Conservation (phyloP, 2,888 invertebrate species). For the Geophilus truncorum region DNA sequence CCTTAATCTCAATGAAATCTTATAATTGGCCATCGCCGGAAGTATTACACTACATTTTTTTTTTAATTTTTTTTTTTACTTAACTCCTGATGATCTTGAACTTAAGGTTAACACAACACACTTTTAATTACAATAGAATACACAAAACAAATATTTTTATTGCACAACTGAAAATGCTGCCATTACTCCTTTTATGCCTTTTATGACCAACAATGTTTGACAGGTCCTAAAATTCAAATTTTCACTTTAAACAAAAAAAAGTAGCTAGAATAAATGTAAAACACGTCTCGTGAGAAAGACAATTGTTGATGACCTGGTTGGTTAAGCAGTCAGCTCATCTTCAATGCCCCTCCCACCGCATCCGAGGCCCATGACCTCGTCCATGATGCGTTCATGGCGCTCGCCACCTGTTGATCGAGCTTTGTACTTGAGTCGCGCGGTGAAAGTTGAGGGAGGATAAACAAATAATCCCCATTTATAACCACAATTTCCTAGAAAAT, state of each 20-base stretch:
- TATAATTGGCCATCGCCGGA: not conserved
- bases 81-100: not conserved
- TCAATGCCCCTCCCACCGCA: not conserved
- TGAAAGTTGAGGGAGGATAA: not conserved
- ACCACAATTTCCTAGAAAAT: too few relatives aligned
- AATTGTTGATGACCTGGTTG: conserved; percentile 6
- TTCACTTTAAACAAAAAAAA: not conserved
- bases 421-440: not conserved
- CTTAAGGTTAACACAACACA: too few relatives aligned
- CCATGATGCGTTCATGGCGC: not conserved
- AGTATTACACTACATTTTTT: not conserved
- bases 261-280: too few relatives aligned
- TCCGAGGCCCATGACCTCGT: not conserved
- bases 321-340: conserved; percentile 7
- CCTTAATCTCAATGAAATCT: not conserved
- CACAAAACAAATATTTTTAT: too few relatives aligned
- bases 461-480: too few relatives aligned
- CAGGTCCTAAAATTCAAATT: not conserved
- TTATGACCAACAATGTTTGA: not conserved
- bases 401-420: not conserved
- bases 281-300: not conserved
- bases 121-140: too few relatives aligned
- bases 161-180: not conserved
- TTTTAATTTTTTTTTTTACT: not conserved
- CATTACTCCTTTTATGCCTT: not conserved